Conservation (phyloP, 2,888 invertebrate species). For the Sesia bembeciformis region DNA sequence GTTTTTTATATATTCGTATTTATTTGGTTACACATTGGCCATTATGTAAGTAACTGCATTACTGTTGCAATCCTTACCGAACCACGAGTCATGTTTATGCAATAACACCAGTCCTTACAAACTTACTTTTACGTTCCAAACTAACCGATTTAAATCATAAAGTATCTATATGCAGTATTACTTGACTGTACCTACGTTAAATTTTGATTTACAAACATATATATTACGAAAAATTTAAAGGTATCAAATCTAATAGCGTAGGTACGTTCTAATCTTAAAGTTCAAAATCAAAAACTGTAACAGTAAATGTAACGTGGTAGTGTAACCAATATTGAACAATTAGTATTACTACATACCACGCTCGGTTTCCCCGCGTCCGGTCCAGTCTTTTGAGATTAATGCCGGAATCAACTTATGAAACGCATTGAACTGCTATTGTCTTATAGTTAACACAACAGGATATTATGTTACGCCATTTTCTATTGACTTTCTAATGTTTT, state of each 20-base stretch:
- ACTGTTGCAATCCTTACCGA: constrained; percentile 1
- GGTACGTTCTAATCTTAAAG: neutral
- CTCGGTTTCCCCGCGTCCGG: constrained; percentile 3
- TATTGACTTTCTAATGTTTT: no score
- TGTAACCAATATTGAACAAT: neutral
- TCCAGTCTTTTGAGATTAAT: neutral
- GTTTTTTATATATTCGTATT: no score
- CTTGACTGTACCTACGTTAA: no score
- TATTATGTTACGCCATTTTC: no score
- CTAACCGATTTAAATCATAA: no score
- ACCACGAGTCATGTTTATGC: constrained; percentile 4
- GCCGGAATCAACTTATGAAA: neutral
- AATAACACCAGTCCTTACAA: neutral
- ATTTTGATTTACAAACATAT: no score
- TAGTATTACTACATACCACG: neutral
- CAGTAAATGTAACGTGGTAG: neutral
- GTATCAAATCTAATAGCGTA: neutral
- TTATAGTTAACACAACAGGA: neutral
- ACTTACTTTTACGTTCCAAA: neutral
- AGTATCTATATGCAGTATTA: no score
- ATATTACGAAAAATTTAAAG: no score
- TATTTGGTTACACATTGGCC: no score
- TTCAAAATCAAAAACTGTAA: neutral
- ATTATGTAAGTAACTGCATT: neutral
- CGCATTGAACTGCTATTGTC: neutral